Evolutionary conservation across 2,797 vertebrate genomes (phyloP), one percentile per base, ranked within the genome.

Genomic region (Carduelis carduelis): DNA sequence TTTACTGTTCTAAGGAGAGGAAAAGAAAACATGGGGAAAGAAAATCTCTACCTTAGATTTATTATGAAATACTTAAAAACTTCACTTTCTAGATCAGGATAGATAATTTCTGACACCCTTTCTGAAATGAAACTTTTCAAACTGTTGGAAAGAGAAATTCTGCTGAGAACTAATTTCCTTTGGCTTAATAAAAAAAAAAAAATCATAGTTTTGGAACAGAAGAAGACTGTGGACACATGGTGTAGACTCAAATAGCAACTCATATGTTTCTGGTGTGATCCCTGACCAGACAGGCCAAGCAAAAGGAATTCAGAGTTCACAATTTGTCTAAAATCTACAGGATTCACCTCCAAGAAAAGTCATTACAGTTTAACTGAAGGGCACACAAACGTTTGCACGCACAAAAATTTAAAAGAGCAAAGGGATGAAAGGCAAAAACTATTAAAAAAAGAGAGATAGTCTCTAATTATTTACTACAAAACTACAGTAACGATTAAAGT

Each of bases 221-320:
- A 37, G n/a, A 77, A 59, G 5, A 79, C 22, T 4, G 11, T 26
- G 46, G 49, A 18, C 26, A 14, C 0, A 2, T 11, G 44, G 18
- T 2, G 4, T 3, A 26, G 28, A 19, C 5, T n/a, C 35, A 55
- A 70, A 52, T 7, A 50, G n/a, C 8, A 64, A 21, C 4, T 32
- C 44, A n/a, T 0, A 0, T 39, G 47, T 35, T 83, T 50, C 37
- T 80, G 35, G 8, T 56, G 44, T 18, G 39, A 43, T 35, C 46
- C 4, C 24, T 83, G n/a, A n/a, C 24, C n/a, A 4, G 23, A 8
- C 30, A 88, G 30, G 21, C 28, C 55, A 37, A 49, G 46, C 9
- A 87, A 71, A 81, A 93, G 2, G 27, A 49, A 64, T 57, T 46
- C 23, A 30, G 21, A 78, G 77, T 50, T 83, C 63, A 59, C 1